Evolutionary conservation across 2,797 vertebrate species (phyloP), one percentile per base, ranked within the genome.

Genomic region (Pangasius mekongensis): DNA sequence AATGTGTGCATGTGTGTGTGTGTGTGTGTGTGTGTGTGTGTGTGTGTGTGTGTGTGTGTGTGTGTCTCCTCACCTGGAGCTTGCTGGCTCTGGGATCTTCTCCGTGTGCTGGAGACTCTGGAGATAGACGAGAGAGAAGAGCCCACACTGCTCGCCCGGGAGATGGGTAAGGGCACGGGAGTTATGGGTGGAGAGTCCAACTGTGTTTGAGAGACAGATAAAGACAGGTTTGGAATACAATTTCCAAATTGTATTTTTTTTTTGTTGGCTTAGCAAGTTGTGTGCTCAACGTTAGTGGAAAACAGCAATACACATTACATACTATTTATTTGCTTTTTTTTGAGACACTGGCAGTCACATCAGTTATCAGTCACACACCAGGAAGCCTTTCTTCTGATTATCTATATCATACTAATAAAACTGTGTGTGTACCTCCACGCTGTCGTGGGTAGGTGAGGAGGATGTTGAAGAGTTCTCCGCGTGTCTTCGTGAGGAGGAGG

Each of bases 401-500:
- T 77, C 47, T 52, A 14, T 18, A 77, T 52, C 13, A 30, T 77
- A 3, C 27, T 52, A 18, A 5, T 52, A 49, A n/a, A n/a, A 13
- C 3, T 56, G n/a, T n/a, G 58, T 3, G 2, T 54, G 90, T 95
- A 99, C 98, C 98, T 99, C 98, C 2, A 97, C 93, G 14, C 97
- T 97, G 93, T 98, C 97, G 64, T 96, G 96, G 0, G 96, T 97
- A 0, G 96, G 96, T 1, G 96, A 97, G 77, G 97, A 97, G 24
- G 97, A 98, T 1, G 97, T 95, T 92, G 97, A 97, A 33, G 97
- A 97, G 83, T 97, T 96, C 91, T 99, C 98, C 2, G 95, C 85
- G 3, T 93, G 94, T 91, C 93, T 97, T 91, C 97, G 95, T 66
- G 94, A 93, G 5, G 95, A 94, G 0, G 95, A 94, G 4, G 95